Conservation (phyloP, 2,113 vertebrate species). For the Picathartes gymnocephalus region DNA sequence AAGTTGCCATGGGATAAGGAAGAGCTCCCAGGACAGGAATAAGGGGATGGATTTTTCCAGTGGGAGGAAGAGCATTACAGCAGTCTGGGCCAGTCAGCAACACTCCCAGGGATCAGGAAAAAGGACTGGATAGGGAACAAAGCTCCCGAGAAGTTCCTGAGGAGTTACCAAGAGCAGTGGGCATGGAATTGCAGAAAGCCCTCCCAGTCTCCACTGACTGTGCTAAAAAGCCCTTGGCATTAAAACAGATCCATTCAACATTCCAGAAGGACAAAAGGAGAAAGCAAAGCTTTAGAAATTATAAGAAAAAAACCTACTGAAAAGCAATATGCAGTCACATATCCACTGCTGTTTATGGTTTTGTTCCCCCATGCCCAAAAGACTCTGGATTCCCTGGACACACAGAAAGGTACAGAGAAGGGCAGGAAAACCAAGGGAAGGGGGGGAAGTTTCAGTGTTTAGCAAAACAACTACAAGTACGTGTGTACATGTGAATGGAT, state of each 20-base stretch:
- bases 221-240: not conserved
- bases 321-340: not conserved
- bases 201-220: not conserved
- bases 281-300: not conserved
- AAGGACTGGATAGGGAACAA: not conserved
- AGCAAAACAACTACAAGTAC: not conserved
- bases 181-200: not conserved
- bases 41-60: not conserved
- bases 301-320: not conserved
- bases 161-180: too few species aligned
- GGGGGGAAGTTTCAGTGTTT: not conserved
- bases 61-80: not conserved
- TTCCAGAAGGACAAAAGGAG: not conserved
- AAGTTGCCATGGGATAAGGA: not conserved
- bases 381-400: not conserved
- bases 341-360: not conserved
- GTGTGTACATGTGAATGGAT: fast-evolving
- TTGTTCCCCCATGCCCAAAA: not conserved
- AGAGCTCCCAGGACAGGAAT: not conserved
- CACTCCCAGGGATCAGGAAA: not conserved
- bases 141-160: not conserved
- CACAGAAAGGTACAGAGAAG: not conserved
- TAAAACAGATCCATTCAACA: not conserved
- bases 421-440: not conserved
- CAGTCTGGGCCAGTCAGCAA: not conserved